A percentile compares a stretch with the other conserved stretches of the same genome.
These are phyloP conservation scores for Drosophila flavopinicola DNA, from an alignment of 2,888 invertebrate genomes.

Conservation along the genomic window DNA sequence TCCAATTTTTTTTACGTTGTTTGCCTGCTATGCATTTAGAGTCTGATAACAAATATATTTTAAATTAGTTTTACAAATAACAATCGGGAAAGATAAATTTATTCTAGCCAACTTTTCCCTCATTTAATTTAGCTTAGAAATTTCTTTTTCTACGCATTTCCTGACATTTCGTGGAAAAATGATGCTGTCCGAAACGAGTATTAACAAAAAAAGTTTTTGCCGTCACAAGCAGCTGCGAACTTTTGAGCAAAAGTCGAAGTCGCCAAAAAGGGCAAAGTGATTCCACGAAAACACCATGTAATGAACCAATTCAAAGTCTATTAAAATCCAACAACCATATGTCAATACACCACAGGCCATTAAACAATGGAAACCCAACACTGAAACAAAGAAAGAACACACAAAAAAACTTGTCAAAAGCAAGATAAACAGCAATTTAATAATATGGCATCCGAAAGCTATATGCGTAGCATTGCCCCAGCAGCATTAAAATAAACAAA, in stretches of 20 bases:
- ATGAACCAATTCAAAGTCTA: slow-evolving; percentile 47
- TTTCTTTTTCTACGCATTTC: not conserved
- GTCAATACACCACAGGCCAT: slow-evolving; percentile 55
- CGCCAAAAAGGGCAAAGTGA: slow-evolving; percentile 1
- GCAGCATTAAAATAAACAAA: slow-evolving; percentile 65
- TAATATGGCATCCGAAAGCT: slow-evolving; percentile 51
- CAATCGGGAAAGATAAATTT: slow-evolving; percentile 2
- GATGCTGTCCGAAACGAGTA: not conserved
- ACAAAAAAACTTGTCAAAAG: slow-evolving; percentile 36
- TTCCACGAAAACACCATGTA: slow-evolving; percentile 14
- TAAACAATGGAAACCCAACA: slow-evolving; percentile 26
- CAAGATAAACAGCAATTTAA: slow-evolving; percentile 66
- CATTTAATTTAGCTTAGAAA: slow-evolving; percentile 3
- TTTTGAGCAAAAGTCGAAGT: slow-evolving; percentile 1
- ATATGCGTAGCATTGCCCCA: slow-evolving; percentile 19
- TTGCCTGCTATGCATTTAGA: slow-evolving; percentile 6
- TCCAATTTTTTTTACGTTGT: not conserved
- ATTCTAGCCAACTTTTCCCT: slow-evolving; percentile 4
- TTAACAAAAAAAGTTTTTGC: slow-evolving; percentile 22
- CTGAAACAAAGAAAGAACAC: slow-evolving; percentile 1
- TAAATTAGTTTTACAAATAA: slow-evolving; percentile 17
- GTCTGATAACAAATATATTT: too few species aligned
- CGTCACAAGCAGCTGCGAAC: slow-evolving; percentile 17
- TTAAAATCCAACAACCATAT: slow-evolving; percentile 68
- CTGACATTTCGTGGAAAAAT: not conserved